phyloP scores from a whole-genome alignment of 2,888 invertebrate species.

The Rhogogaster chlorosoma region DNA sequence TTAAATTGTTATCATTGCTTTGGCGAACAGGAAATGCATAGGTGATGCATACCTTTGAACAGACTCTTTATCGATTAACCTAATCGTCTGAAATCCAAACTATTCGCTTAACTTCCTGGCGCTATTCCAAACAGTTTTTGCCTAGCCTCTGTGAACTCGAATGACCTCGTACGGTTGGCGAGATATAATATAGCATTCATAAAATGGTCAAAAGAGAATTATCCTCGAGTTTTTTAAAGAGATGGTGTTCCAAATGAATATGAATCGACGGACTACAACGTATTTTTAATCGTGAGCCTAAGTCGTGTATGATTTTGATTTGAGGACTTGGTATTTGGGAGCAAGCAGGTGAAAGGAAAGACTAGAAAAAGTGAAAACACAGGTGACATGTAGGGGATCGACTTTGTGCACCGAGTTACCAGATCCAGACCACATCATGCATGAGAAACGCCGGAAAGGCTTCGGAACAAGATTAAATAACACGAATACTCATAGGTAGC shows the following conservation, averaged over 20 bases:
- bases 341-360: not conserved
- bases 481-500: not conserved
- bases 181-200: not conserved
- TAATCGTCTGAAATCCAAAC: not conserved
- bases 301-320: not conserved
- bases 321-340: not conserved
- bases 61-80: conserved; percentile 12
- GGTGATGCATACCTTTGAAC: not conserved
- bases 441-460: conserved; percentile 7
- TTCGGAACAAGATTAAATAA: conserved; percentile 18
- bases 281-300: not conserved
- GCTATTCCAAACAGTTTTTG: conserved; percentile 4
- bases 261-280: not conserved
- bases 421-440: not conserved
- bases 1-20: not conserved
- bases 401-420: not conserved
- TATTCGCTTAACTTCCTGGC: not conserved
- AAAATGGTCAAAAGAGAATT: not conserved
- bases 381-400: not conserved
- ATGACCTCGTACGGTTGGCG: not conserved
- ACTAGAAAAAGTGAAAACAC: not conserved
- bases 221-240: not conserved
- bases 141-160: not conserved
- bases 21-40: not conserved
- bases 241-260: not conserved